Evolutionary conservation across 2,888 invertebrate genomes (phyloP).

Genomic region (Phengaris arion): DNA sequence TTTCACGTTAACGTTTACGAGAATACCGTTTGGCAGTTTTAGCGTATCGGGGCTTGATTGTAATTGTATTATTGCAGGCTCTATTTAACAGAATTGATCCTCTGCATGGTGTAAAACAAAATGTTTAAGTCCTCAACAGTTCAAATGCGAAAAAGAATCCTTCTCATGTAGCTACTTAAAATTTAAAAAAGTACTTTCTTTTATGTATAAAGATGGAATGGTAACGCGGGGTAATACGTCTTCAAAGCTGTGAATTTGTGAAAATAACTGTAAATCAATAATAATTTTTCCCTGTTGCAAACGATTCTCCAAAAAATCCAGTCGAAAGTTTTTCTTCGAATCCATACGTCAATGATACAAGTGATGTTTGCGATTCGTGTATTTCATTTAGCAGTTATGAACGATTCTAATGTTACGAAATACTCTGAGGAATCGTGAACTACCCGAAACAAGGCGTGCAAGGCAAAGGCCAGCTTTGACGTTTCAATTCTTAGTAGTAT

Average conservation of each 20-base stretch:
- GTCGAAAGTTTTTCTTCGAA: constrained; percentile 69
- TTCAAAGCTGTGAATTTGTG: constrained; percentile 12
- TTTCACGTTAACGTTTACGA: too few species aligned
- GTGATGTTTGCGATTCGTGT: not conserved
- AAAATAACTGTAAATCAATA: constrained; percentile 10
- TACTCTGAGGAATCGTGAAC: constrained; percentile 17
- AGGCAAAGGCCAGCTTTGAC: not conserved
- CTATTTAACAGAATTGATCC: too few species aligned
- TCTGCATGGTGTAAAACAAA: too few species aligned
- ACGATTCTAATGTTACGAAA: constrained; percentile 12
- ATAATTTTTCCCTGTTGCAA: constrained; percentile 52
- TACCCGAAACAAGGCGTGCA: not conserved
- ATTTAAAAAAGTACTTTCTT: not conserved
- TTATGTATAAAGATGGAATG: not conserved
- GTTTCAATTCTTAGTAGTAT: not conserved
- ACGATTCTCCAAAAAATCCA: constrained; percentile 51
- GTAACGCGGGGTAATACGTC: not conserved
- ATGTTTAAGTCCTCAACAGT: too few species aligned
- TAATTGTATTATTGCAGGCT: too few species aligned
- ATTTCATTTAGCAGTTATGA: constrained; percentile 7
- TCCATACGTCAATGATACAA: constrained; percentile 38
- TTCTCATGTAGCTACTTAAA: not conserved
- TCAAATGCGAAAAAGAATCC: too few species aligned
- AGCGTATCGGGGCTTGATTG: too few species aligned
- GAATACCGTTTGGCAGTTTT: too few species aligned